Base-by-base conservation (phyloP, 2,113 vertebrate species). In the human region DNA sequence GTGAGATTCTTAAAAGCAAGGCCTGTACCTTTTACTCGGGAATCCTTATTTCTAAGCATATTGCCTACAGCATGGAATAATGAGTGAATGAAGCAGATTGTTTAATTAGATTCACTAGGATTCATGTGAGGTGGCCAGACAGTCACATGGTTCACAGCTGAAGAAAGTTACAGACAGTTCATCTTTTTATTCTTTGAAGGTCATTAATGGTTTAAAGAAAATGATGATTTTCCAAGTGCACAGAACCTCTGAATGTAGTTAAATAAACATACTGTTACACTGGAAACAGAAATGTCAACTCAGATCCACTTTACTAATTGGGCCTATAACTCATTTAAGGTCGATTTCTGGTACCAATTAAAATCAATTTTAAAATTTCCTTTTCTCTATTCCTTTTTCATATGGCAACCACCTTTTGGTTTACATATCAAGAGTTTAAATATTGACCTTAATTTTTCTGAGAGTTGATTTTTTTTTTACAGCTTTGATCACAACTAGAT, bases 291-390 rank as follows among this genome's bases (percentile, higher is more conserved):
- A 96, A 93, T 93, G 72, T 92, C 72, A 96, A 50, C 70, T 45
- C 80, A 88, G 81, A 95, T 86, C 72, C 43, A 90, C 43, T 91
- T 80, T 91, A 30, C 85, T 93, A 66, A 96, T 95, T 95, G 76
- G 89, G 23, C 73, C 38, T 75, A 68, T 75, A 95, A 80, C 43
- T 92, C 73, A 81, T 93, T 90, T 72, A 94, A 96, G 72, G 40
- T 94, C 57, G 84, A 64, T 93, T 97, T 97, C 70, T 93, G 57
- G 35, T 72, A 76, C 64, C 76, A 90, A 85, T 97, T 94, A 94
- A 79, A 90, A 85, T 70, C 43, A 12, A 25, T 81, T 88, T 88
- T 92, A 32, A 75, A 70, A 30, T 84, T 79, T n/a, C 48, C 12
- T 89, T 76, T 93, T 52, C 32, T 72, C 30, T 72, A 12, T 95